Evolutionary conservation across 30 jellyfish, hydroid and myxozoan genomes (phyloP).

Genomic region (Nemopilema nomurai): DNA sequence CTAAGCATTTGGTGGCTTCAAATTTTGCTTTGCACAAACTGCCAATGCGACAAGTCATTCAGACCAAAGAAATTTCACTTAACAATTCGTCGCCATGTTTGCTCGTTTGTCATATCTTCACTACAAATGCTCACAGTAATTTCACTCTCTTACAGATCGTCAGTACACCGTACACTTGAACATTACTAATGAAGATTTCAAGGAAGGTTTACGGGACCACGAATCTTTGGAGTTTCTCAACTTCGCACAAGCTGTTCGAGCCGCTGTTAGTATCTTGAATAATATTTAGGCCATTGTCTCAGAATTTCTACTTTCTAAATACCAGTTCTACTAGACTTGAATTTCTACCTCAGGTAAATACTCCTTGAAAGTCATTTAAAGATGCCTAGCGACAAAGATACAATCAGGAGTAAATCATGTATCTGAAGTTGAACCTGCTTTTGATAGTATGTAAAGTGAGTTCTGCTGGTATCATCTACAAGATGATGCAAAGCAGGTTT

Average conservation of each 20-base stretch:
- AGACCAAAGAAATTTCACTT: background rate
- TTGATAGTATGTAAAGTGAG: no score
- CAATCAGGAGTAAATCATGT: no score
- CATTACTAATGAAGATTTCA: slow-evolving; percentile 89
- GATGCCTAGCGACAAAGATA: no score
- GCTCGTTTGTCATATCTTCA: background rate
- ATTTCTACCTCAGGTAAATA: no score
- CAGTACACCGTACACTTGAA: slow-evolving; percentile 85
- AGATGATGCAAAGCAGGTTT: no score
- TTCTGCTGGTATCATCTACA: no score
- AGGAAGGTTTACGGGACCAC: slow-evolving; percentile 86
- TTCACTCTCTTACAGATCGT: slow-evolving; percentile 64
- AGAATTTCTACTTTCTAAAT: no score
- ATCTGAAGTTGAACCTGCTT: no score
- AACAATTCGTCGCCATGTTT: background rate
- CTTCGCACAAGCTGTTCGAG: slow-evolving; percentile 89
- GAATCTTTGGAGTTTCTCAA: slow-evolving; percentile 94
- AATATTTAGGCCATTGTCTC: background rate
- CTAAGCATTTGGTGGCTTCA: no score
- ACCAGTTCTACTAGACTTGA: no score
- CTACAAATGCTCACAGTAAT: background rate
- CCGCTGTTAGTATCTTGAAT: slow-evolving; percentile 67
- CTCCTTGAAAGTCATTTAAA: no score
- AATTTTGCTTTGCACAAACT: no score
- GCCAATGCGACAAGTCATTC: background rate